Conservation (phyloP, 2,888 invertebrate species). For the Lymantria monacha region DNA sequence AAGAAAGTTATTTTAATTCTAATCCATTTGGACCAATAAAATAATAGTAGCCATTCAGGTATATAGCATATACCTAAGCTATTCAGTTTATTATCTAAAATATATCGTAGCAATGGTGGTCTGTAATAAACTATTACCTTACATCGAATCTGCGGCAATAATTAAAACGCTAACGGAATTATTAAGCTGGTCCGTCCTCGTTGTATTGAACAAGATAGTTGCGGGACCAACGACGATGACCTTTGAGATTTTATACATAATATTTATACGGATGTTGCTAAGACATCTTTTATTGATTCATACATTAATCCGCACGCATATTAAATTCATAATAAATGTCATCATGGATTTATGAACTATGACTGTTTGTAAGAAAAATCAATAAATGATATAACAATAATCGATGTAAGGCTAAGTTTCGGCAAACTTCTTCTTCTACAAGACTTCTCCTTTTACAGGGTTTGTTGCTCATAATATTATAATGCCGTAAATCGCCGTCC, state of each 20-base stretch:
- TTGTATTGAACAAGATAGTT: constrained; percentile 62
- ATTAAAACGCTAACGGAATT: constrained; percentile 63
- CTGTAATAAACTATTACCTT: constrained; percentile 39
- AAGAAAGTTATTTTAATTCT: too few relatives aligned
- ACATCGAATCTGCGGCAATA: constrained; percentile 51
- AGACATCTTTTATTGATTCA: constrained; percentile 19
- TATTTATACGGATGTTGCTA: constrained; percentile 21
- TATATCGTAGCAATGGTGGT: constrained; percentile 13
- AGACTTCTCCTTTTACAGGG: too few relatives aligned
- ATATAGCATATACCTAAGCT: too few relatives aligned
- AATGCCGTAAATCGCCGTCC: too few relatives aligned
- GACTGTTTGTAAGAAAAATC: neutral
- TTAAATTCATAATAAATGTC: constrained; percentile 2
- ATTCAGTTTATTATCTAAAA: too few relatives aligned
- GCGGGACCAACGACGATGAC: constrained; percentile 44
- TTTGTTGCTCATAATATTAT: too few relatives aligned
- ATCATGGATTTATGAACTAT: constrained; percentile 8
- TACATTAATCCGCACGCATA: constrained; percentile 19
- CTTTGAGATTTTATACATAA: constrained; percentile 9
- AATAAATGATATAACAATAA: too few relatives aligned
- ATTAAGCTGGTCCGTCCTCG: constrained; percentile 55
- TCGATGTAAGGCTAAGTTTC: too few relatives aligned
- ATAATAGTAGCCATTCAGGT: too few relatives aligned
- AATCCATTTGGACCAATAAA: too few relatives aligned
- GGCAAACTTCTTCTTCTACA: too few relatives aligned